phyloP scores from a whole-genome alignment of 2,113 vertebrate species.

The Collichthys lucidus region DNA sequence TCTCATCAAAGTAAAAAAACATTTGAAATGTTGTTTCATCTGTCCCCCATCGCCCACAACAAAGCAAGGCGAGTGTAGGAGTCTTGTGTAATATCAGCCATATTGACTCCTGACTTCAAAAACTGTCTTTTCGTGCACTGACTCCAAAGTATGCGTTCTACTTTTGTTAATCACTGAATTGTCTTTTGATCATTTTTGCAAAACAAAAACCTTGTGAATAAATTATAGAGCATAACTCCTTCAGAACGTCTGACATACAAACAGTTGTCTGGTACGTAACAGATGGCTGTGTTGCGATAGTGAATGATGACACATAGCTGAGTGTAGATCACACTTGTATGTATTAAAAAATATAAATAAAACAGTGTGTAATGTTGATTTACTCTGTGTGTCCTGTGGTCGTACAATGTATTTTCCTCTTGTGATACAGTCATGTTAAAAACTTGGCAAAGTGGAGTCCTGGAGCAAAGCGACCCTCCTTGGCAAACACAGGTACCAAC shows the following conservation, averaged over 20 bases:
- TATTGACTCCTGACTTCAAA: not conserved
- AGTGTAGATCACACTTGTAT: not conserved
- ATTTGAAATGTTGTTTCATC: not conserved
- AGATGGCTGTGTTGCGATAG: constrained; percentile 23
- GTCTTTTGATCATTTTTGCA: constrained; percentile 1
- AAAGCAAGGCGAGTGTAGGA: not conserved
- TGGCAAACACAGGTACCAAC: not conserved
- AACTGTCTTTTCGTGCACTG: not conserved
- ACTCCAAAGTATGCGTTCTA: not conserved
- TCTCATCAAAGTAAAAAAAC: not conserved
- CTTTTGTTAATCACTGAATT: not conserved
- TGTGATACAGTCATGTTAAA: not conserved
- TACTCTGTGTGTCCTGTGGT: not conserved
- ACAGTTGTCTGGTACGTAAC: constrained; percentile 23
- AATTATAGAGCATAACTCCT: constrained; percentile 1
- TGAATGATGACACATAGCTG: constrained; percentile 11
- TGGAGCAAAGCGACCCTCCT: not conserved
- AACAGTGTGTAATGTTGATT: constrained; percentile 1
- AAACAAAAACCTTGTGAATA: constrained; percentile 25
- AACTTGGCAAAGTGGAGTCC: not conserved
- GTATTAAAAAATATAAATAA: not conserved
- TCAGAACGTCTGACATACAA: constrained; percentile 17
- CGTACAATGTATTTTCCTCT: not conserved
- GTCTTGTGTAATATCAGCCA: not conserved
- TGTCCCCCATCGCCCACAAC: not conserved